Base-by-base conservation (phyloP, 1,140 invertebrate species). In the Ptiloglossa arizonensis region DNA sequence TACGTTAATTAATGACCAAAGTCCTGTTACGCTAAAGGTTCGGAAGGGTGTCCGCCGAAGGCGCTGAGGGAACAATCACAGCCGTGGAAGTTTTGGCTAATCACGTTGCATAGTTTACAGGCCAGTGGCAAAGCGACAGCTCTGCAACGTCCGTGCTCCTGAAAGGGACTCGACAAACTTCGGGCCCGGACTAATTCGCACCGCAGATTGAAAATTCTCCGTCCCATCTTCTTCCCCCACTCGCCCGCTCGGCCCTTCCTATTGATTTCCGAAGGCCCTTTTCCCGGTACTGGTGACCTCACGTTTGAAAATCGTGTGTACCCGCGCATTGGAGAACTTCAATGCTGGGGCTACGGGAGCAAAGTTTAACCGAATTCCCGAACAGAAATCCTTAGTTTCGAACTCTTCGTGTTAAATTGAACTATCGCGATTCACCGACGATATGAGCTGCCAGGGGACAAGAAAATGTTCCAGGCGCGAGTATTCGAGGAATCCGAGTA, bases 81-180 rank as follows among this genome's bases (percentile, higher is more conserved):
- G 77, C 60, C 24, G 29, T 60, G 41, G 35, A 74, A 60, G 60
- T 67, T 59, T 32, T 11, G 38, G 57, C 62, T 79, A 79, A 79
- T 79, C 70, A 54, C 32, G 77, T 73, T 56, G 77, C 77, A 75
- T 74, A 67, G 77, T 79, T 79, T 59, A 52, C 63, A 63, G 54
- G 64, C 41, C 41, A 29, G 22, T 50, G 60, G 35, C 62, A 54
- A 56, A 74, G 60, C 35, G 48, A 56, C 60, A 74, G 50, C 24
- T 1, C 54, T 57, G 24, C n/a, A n/a, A n/a, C 8, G 64, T 59
- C 56, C 56, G 29, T 8, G 56, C 56, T 29, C 13, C 19, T 13
- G 29, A 59, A n/a, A n/a, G n/a, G 17, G 17, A 13, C 11, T 50
- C 41, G 41, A 46, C 15, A 3, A 69, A 70, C 56, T 76, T 76